Percentiles rank a stretch among this genome's conserved stretches.
These are phyloP conservation scores for Pampusana beccarii DNA, from an alignment of 2,113 vertebrate species.

Conservation along the genomic window DNA sequence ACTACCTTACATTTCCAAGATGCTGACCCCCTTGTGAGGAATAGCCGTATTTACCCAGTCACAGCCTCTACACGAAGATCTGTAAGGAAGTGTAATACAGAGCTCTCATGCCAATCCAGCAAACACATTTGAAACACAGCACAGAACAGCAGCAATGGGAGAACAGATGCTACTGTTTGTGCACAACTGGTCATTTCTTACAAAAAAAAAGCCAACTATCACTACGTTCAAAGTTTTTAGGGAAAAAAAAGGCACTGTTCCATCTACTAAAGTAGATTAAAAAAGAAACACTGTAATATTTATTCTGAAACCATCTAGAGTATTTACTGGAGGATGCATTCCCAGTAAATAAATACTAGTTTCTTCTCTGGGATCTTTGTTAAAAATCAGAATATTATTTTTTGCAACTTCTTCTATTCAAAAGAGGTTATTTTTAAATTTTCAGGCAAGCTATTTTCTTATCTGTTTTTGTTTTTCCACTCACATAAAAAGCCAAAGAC, in stretches of 20 bases:
- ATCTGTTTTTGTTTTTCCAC: neutral
- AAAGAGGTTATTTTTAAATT: neutral
- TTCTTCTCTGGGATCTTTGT: neutral
- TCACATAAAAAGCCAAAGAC: neutral
- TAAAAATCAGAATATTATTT: neutral
- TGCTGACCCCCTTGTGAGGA: neutral
- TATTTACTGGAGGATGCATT: neutral
- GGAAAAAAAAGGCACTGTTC: neutral
- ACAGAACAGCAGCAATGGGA: neutral
- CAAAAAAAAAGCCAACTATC: neutral
- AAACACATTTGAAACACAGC: neutral
- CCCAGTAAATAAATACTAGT: neutral
- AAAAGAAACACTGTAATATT: neutral
- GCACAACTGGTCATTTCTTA: neutral
- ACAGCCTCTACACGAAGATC: neutral
- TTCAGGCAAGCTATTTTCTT: neutral
- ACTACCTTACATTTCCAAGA: neutral
- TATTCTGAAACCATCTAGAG: neutral
- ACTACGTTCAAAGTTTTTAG: neutral
- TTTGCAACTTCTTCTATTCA: neutral
- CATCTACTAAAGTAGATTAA: neutral
- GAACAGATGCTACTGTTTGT: neutral
- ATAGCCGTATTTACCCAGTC: neutral
- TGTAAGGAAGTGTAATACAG: neutral
- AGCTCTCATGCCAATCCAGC: neutral